Conservation (phyloP, 2,113 vertebrate genomes). For the Eulacestoma nigropectus region DNA sequence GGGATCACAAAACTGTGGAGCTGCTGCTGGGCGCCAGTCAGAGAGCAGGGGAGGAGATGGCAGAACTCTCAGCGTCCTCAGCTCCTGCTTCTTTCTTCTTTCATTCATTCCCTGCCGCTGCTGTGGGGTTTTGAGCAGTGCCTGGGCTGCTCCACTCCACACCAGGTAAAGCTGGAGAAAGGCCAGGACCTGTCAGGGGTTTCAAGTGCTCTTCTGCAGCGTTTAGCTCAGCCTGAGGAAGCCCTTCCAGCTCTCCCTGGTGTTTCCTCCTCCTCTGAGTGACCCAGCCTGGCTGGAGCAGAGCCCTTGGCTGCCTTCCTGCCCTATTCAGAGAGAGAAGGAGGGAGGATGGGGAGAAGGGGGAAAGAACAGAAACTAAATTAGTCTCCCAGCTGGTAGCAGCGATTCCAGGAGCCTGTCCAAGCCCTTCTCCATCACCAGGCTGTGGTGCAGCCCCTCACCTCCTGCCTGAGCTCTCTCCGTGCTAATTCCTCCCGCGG, state of each 20-base stretch:
- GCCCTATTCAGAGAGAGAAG: not conserved
- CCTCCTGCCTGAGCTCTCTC: not conserved
- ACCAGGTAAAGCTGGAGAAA: not conserved
- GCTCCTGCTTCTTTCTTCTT: not conserved
- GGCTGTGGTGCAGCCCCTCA: not conserved
- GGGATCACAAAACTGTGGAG: not conserved
- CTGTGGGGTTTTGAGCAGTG: not conserved
- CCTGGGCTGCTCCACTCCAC: not conserved
- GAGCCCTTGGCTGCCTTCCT: not conserved
- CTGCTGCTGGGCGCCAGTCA: not conserved
- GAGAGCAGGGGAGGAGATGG: not conserved
- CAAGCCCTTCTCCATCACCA: not conserved
- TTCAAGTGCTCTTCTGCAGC: not conserved
- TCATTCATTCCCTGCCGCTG: not conserved
- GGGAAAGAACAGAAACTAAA: not conserved
- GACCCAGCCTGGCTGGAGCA: constrained; percentile 11
- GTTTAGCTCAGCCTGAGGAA: not conserved
- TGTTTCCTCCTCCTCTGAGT: not conserved
- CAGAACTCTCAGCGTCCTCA: not conserved
- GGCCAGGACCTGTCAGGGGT: not conserved
- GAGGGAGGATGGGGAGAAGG: not conserved
- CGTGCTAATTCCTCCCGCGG: not conserved
- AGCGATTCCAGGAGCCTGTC: not conserved
- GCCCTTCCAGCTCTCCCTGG: not conserved
- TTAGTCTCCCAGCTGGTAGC: constrained; percentile 42